Evolutionary conservation across 2,113 vertebrate genomes (phyloP).

Genomic region (Tiliqua scincoides): DNA sequence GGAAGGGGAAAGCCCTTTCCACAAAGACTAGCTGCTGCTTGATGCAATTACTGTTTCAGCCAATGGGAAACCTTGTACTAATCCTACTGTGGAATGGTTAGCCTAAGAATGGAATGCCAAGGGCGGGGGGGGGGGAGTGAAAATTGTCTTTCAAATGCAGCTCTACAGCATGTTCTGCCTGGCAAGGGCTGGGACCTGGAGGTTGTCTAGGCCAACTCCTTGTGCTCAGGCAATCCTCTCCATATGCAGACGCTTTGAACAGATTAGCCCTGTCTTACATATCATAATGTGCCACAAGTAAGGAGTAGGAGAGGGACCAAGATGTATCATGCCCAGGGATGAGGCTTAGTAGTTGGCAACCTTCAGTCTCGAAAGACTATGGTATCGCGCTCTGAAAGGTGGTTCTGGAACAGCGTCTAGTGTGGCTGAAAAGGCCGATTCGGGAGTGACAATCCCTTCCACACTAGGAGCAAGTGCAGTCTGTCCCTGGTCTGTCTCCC

Average conservation of each 20-base stretch:
- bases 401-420: too few species aligned
- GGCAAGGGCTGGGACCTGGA: too few species aligned
- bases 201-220: neutral
- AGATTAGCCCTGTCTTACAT: neutral
- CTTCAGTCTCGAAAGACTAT: too few species aligned
- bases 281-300: neutral
- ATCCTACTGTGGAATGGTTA: neutral
- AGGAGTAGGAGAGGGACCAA: neutral
- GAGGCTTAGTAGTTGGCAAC: too few species aligned
- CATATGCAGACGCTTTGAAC: neutral
- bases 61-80: neutral
- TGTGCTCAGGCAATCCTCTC: neutral
- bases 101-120: neutral
- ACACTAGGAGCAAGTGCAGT: too few species aligned
- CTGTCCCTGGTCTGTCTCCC: too few species aligned
- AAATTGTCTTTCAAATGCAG: neutral
- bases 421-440: too few species aligned
- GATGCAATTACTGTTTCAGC: neutral
- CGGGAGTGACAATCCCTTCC: too few species aligned
- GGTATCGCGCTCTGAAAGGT: too few species aligned
- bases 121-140: neutral
- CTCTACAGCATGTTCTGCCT: neutral
- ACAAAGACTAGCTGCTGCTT: conserved; percentile 2
- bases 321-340: neutral
- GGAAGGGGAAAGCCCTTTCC: neutral